phyloP scores from a whole-genome alignment of 2,888 invertebrate species.

The Drosophila mayaguana region DNA sequence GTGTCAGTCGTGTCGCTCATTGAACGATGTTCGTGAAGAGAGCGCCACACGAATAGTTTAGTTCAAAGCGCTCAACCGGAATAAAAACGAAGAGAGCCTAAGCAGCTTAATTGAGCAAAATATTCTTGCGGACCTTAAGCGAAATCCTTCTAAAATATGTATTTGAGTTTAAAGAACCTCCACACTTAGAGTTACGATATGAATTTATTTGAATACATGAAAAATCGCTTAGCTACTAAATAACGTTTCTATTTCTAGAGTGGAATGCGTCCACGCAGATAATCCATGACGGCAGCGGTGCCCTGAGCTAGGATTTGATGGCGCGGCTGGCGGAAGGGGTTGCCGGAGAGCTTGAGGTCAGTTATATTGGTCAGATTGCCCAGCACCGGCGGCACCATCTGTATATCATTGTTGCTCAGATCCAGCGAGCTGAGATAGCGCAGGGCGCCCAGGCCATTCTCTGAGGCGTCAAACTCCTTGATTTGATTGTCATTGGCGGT shows the following conservation, averaged over 20 bases:
- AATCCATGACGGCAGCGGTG: constrained; percentile 91
- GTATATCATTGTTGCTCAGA: constrained; percentile 91
- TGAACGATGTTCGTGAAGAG: no score
- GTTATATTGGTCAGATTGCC: constrained; percentile 92
- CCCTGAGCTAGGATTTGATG: constrained; percentile 94
- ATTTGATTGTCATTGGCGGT: constrained; percentile 91
- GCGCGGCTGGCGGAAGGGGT: constrained; percentile 94
- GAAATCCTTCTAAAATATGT: background rate
- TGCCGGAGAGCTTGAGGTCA: constrained; percentile 91
- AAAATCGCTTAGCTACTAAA: background rate
- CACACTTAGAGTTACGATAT: background rate
- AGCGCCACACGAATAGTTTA: no score
- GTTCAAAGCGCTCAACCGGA: no score
- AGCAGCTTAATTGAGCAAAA: no score
- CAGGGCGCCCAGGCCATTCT: constrained; percentile 87
- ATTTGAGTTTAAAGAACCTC: no score
- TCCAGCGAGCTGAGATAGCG: constrained; percentile 88
- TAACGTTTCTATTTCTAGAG: background rate
- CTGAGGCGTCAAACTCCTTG: constrained; percentile 87
- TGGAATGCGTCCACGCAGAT: constrained; percentile 93
- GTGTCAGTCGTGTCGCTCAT: no score
- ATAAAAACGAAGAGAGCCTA: no score
- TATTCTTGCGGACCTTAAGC: background rate
- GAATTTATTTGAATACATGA: background rate
- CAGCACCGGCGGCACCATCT: constrained; percentile 91